Percentiles rank a stretch among this genome's conserved stretches.
Evolutionary conservation across 2,113 vertebrate genomes (phyloP).

Genomic region (Meles meles): DNA sequence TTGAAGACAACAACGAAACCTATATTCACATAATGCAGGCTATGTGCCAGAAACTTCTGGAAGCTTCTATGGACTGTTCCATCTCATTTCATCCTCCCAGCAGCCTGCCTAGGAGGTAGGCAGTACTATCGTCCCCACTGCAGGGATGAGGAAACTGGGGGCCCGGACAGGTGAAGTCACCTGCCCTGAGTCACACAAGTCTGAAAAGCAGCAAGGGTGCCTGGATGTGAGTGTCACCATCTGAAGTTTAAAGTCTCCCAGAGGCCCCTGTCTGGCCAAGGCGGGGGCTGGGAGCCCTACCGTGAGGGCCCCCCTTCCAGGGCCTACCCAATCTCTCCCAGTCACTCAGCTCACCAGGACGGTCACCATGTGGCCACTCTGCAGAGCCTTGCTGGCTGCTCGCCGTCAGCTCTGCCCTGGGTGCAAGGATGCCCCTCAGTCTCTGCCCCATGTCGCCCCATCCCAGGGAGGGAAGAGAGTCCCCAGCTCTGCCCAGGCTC

Average conservation of each 20-base stretch:
- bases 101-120: not conserved
- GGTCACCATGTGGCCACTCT: not conserved
- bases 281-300: not conserved
- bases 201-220: not conserved
- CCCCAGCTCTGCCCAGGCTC: not conserved
- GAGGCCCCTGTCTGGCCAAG: no score
- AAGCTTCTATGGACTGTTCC: not conserved
- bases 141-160: not conserved
- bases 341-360: not conserved
- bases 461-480: not conserved
- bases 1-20: accelerated
- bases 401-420: not conserved
- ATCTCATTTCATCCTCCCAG: not conserved
- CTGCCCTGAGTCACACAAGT: not conserved
- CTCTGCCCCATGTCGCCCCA: not conserved
- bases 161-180: not conserved
- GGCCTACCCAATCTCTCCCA: not conserved
- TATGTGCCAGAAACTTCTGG: not conserved
- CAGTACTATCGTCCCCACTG: not conserved
- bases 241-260: not conserved
- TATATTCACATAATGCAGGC: not conserved
- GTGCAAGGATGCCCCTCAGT: not conserved
- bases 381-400: not conserved
- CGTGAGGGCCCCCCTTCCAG: not conserved
- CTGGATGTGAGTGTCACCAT: not conserved